These are phyloP conservation scores for Schizothorax lantsangensis DNA, from an alignment of 2,797 vertebrate species.

Conservation along the genomic window DNA sequence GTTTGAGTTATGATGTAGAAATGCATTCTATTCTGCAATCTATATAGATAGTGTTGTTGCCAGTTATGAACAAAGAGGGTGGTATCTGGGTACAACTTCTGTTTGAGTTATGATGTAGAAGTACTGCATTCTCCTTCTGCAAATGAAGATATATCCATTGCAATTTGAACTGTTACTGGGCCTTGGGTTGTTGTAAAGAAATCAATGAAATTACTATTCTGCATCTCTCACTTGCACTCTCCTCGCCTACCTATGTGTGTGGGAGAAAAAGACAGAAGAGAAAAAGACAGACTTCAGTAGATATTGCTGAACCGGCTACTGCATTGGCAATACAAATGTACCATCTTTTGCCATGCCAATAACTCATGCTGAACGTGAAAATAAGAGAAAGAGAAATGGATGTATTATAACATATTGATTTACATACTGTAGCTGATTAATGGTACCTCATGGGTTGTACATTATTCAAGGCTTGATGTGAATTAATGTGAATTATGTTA, in stretches of 20 bases:
- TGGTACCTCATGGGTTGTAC: constrained; percentile 31
- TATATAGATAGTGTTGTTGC: not conserved
- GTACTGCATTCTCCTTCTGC: not conserved
- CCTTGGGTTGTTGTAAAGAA: constrained; percentile 35
- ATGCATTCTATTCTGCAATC: too few relatives aligned
- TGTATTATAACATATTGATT: constrained; percentile 54
- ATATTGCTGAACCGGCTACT: constrained; percentile 11
- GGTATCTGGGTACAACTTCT: not conserved
- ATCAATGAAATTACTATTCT: constrained; percentile 43
- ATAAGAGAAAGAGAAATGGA: constrained; percentile 40
- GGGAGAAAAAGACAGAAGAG: constrained; percentile 15
- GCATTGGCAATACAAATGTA: constrained; percentile 27
- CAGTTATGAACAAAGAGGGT: not conserved
- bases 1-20: too few relatives aligned
- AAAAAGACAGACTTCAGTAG: not conserved
- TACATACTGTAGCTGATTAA: constrained; percentile 41
- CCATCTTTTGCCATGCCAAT: constrained; percentile 15
- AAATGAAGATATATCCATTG: not conserved
- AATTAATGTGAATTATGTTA: constrained; percentile 52
- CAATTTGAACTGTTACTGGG: not conserved
- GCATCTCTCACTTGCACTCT: constrained; percentile 7
- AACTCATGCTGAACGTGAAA: constrained; percentile 19
- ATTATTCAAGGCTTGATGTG: constrained; percentile 50
- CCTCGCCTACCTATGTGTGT: constrained; percentile 23
- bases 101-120: not conserved